These are phyloP conservation scores for Aphis gossypii DNA, from an alignment of 1,140 invertebrate genomes.

Conservation along the genomic window DNA sequence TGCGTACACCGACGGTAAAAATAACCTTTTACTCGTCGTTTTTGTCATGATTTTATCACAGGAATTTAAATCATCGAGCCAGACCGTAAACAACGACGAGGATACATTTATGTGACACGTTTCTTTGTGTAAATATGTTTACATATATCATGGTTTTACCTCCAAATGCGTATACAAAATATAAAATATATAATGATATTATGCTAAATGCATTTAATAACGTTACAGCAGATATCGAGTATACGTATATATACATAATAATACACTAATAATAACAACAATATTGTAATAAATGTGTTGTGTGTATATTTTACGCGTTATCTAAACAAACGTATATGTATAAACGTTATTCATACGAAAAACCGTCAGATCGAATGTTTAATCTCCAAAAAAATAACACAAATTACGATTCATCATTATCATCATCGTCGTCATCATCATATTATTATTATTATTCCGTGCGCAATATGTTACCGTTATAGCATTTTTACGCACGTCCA, in stretches of 20 bases:
- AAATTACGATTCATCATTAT: not conserved
- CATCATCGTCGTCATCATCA: too few species aligned
- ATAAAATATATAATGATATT: too few species aligned
- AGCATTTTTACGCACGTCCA: not conserved
- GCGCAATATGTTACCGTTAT: not conserved
- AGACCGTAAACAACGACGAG: not conserved
- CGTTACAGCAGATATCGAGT: not conserved
- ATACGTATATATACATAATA: not conserved
- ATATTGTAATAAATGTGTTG: not conserved
- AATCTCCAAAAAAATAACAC: not conserved
- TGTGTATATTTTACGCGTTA: not conserved
- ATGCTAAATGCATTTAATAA: not conserved
- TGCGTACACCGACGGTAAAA: not conserved
- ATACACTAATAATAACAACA: not conserved
- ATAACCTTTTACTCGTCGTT: not conserved
- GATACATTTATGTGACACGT: not conserved
- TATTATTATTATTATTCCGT: not conserved
- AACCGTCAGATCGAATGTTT: not conserved
- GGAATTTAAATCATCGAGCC: not conserved
- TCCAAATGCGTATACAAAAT: not conserved
- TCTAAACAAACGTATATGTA: not conserved
- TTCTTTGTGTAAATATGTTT: constrained; percentile 4
- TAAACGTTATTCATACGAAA: not conserved
- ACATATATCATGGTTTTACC: constrained; percentile 4
- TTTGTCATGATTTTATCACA: not conserved